Evolutionary conservation across 2,888 invertebrate species (phyloP).

Genomic region (Eudasyphora cyanicolor): DNA sequence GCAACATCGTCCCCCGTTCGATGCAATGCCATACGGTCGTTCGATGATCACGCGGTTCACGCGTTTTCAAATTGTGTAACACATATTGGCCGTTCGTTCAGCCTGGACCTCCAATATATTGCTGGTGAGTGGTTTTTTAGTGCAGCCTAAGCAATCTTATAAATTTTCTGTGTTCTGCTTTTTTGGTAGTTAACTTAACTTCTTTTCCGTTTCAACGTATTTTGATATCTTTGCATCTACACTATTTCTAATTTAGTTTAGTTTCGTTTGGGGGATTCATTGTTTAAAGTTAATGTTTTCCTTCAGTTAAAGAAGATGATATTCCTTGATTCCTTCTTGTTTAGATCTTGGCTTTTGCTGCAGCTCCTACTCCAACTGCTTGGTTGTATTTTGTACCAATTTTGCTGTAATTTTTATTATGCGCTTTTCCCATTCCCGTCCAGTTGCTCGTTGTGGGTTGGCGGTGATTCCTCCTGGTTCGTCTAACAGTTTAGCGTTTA

Average conservation of each 20-base stretch:
- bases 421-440: constrained; percentile 27
- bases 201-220: constrained; percentile 21
- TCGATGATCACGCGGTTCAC: constrained; percentile 56
- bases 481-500: constrained; percentile 64
- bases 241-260: constrained; percentile 64
- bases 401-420: constrained; percentile 35
- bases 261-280: constrained; percentile 26
- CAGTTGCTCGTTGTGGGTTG: constrained; percentile 21
- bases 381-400: constrained; percentile 59
- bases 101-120: background rate
- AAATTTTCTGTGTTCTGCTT: background rate
- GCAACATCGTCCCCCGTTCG: background rate
- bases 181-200: constrained; percentile 14
- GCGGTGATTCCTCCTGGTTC: constrained; percentile 18
- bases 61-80: constrained; percentile 49
- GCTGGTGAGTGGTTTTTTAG: constrained; percentile 3
- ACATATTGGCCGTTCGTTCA: constrained; percentile 5
- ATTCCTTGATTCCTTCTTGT: constrained; percentile 36
- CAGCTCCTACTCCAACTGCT: too few species aligned
- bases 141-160: constrained; percentile 4
- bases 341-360: background rate
- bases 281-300: constrained; percentile 21
- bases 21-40: constrained; percentile 6
- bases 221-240: constrained; percentile 62
- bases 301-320: constrained; percentile 32